Percentiles rank a stretch among this genome's conserved stretches.
These are phyloP conservation scores for Pycnomerus fuliginosus DNA, from an alignment of 2,888 invertebrate species.

Conservation along the genomic window DNA sequence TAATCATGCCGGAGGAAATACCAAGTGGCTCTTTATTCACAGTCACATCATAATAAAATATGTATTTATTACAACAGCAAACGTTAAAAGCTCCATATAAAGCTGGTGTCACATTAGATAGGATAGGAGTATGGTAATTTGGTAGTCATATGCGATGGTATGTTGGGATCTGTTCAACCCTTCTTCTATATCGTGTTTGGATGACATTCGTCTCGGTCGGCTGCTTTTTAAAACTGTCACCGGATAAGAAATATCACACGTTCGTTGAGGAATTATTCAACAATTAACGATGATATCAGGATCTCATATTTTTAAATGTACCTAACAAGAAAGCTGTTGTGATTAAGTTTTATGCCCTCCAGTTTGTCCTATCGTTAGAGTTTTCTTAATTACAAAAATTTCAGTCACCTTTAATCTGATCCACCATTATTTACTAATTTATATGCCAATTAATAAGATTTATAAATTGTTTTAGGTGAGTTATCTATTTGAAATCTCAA, in stretches of 20 bases:
- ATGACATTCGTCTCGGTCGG: constrained; percentile 23
- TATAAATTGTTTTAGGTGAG: too few relatives aligned
- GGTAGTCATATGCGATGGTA: constrained; percentile 21
- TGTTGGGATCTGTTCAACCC: constrained; percentile 18
- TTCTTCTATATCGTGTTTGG: constrained; percentile 22
- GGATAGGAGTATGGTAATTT: constrained; percentile 21
- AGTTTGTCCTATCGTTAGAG: too few relatives aligned
- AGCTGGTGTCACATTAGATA: too few relatives aligned
- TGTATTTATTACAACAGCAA: constrained; percentile 27
- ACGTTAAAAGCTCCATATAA: constrained; percentile 17
- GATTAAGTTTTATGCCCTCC: too few relatives aligned
- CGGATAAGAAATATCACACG: constrained; percentile 17
- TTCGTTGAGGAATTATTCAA: constrained; percentile 15
- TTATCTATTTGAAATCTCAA: too few relatives aligned
- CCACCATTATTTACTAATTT: too few relatives aligned
- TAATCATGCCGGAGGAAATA: constrained; percentile 19
- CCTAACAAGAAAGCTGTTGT: too few relatives aligned
- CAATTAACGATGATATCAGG: constrained; percentile 11
- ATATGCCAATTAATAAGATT: too few relatives aligned
- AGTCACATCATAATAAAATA: constrained; percentile 24
- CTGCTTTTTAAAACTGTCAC: constrained; percentile 9
- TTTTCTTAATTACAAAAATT: too few relatives aligned
- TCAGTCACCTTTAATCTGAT: too few relatives aligned
- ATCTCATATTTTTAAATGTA: too few relatives aligned
- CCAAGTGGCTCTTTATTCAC: constrained; percentile 14